Evolutionary conservation across 2,797 vertebrate species (phyloP), one percentile per base, ranked within the genome.

Genomic region (Chloroceryle inda): DNA sequence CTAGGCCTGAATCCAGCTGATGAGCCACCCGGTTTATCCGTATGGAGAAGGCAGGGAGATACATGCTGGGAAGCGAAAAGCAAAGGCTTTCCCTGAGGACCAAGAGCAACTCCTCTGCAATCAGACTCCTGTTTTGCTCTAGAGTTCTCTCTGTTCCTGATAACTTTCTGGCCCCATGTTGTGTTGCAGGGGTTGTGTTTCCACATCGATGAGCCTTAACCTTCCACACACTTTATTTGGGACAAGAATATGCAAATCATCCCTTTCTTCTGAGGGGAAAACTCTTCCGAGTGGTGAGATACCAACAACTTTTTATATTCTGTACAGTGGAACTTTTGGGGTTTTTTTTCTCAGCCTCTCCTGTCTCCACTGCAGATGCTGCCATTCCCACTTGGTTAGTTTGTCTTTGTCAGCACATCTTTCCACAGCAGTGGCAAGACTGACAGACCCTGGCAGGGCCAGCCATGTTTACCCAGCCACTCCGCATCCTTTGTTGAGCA

Each of bases 381-480:
- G 76, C 58, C 68, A 45, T 88, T 94, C 82, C 59, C 56, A 3
- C 61, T 91, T 80, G 31, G 59, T 91, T 95, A 63, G 59, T 95
- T 93, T 86, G 52, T 84, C 72, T 83, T 89, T 90, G 88, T 90
- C 91, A 94, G 68, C 75, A 53, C 50, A 55, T 40, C n/a, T 88
- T 96, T 84, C 79, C 64, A 45, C 64, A 15, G 9, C 68, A 71
- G 91, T 22, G 67, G 89, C 29, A 63, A 79, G 82, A 68, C 56
- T 89, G 56, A 92, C 58, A 2, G 35, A 82, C 56, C 58, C 40
- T 71, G 40, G n/a, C 71, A 85, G 20, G 75, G 75, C 69, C 52
- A 69, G 55, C 50, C 10, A 0, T 76, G 75, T 88, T 96, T 96
- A 87, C 50, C n/a, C 6, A 3, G 35, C 49, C 27, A 2, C 68